Evolutionary conservation across 2,888 invertebrate species (phyloP).

Genomic region (Hymenopus coronatus): DNA sequence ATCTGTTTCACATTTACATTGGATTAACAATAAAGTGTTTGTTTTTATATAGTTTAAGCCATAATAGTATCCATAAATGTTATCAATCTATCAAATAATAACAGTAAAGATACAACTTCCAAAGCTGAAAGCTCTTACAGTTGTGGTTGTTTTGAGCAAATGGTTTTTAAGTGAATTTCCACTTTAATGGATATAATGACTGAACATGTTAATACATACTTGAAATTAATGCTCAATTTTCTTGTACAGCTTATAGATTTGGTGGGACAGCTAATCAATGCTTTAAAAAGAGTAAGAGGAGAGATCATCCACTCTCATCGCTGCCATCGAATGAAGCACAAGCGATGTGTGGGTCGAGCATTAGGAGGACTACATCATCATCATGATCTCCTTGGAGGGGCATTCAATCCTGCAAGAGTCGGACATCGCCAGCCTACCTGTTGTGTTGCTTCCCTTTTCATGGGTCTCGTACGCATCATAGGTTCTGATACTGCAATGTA

Average conservation of each 20-base stretch:
- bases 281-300: constrained; percentile 57
- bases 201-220: too few relatives aligned
- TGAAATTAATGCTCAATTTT: background rate
- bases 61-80: too few relatives aligned
- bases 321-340: constrained; percentile 54
- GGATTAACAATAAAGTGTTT: too few relatives aligned
- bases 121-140: too few relatives aligned
- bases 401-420: constrained; percentile 45
- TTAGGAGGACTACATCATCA: constrained; percentile 56
- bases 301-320: constrained; percentile 56
- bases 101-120: too few relatives aligned
- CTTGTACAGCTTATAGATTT: constrained; percentile 51
- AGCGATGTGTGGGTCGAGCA: constrained; percentile 48
- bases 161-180: too few relatives aligned
- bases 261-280: constrained; percentile 55
- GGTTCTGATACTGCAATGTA: background rate
- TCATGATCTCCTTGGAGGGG: constrained; percentile 55
- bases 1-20: too few relatives aligned
- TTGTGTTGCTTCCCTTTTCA: constrained; percentile 57
- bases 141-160: too few relatives aligned
- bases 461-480: constrained; percentile 46
- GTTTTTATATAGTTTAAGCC: too few relatives aligned
- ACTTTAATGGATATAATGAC: too few relatives aligned
- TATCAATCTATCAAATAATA: too few relatives aligned
- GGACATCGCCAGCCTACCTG: constrained; percentile 48